A percentile compares a stretch with the other conserved stretches of the same genome.
Evolutionary conservation across 2,113 vertebrate genomes (phyloP).

Genomic region (Muntiacus reevesi): DNA sequence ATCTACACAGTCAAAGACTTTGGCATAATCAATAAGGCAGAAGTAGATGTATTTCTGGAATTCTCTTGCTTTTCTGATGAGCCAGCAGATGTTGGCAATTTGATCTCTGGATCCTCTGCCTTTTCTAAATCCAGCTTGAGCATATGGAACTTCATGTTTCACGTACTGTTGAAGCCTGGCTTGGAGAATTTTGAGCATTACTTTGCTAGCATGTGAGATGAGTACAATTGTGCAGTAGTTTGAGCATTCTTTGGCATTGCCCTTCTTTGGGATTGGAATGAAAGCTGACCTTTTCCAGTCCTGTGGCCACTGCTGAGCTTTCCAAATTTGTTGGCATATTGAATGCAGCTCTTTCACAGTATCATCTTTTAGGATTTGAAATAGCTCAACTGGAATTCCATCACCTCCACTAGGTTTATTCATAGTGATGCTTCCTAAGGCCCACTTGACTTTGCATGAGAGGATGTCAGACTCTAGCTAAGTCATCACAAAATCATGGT

Average conservation of each 20-base stretch:
- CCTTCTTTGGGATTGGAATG: not conserved
- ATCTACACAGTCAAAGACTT: not conserved
- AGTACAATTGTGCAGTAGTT: not conserved
- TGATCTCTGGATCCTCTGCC: not conserved
- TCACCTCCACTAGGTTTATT: not conserved
- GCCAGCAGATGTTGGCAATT: not conserved
- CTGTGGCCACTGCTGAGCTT: not conserved
- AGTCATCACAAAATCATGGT: not conserved
- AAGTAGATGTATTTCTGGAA: not conserved
- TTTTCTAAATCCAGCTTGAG: not conserved
- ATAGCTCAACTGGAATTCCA: not conserved
- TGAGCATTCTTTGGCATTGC: not conserved
- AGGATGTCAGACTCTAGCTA: not conserved
- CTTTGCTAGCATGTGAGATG: fast-evolving
- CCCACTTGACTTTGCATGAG: not conserved
- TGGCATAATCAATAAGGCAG: not conserved
- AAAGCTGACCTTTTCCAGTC: not conserved
- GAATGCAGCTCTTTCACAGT: not conserved
- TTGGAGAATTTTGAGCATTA: not conserved
- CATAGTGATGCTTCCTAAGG: not conserved
- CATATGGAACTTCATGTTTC: not conserved
- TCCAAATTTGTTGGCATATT: not conserved
- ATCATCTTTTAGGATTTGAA: not conserved
- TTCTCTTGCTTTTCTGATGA: not conserved
- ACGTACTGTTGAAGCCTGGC: fast-evolving